Evolutionary conservation across 2,888 invertebrate species (phyloP).

Genomic region (Junonia oenone): DNA sequence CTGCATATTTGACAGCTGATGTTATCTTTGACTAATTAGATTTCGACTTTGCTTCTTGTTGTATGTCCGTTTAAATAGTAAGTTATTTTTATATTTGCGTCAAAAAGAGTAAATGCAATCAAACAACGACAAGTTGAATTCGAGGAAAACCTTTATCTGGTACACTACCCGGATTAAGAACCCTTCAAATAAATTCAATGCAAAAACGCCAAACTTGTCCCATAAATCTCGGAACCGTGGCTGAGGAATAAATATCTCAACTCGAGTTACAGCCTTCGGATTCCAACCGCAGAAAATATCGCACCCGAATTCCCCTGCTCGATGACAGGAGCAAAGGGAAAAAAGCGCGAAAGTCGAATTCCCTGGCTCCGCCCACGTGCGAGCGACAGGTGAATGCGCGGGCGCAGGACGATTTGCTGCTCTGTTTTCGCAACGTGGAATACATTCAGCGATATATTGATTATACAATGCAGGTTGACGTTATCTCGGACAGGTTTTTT

Average conservation of each 20-base stretch:
- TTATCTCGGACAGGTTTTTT: slow-evolving; percentile 12
- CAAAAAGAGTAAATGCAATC: background rate
- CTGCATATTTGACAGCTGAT: slow-evolving; percentile 19
- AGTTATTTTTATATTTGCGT: background rate
- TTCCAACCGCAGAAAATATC: slow-evolving; percentile 74
- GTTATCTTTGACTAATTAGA: slow-evolving; percentile 21
- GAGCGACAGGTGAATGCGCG: slow-evolving; percentile 74
- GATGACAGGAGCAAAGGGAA: slow-evolving; percentile 63
- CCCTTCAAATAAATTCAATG: slow-evolving; percentile 55
- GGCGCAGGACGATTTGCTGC: slow-evolving; percentile 52
- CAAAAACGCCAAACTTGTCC: slow-evolving; percentile 38
- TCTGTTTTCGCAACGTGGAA: slow-evolving; percentile 58
- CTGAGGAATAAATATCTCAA: slow-evolving; percentile 65
- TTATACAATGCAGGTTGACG: slow-evolving; percentile 63
- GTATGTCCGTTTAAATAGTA: background rate
- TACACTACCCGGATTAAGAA: slow-evolving; percentile 54
- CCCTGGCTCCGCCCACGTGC: slow-evolving; percentile 68
- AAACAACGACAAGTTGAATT: slow-evolving; percentile 9
- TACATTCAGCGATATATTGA: slow-evolving; percentile 67
- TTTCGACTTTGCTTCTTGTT: slow-evolving; percentile 1
- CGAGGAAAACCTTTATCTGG: slow-evolving; percentile 32
- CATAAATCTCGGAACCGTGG: slow-evolving; percentile 58
- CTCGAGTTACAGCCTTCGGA: slow-evolving; percentile 66
- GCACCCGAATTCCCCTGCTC: slow-evolving; percentile 73
- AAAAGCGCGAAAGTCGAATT: slow-evolving; percentile 64